Conservation (phyloP, 2,113 vertebrate species). For the Paradoxurus hermaphroditus region DNA sequence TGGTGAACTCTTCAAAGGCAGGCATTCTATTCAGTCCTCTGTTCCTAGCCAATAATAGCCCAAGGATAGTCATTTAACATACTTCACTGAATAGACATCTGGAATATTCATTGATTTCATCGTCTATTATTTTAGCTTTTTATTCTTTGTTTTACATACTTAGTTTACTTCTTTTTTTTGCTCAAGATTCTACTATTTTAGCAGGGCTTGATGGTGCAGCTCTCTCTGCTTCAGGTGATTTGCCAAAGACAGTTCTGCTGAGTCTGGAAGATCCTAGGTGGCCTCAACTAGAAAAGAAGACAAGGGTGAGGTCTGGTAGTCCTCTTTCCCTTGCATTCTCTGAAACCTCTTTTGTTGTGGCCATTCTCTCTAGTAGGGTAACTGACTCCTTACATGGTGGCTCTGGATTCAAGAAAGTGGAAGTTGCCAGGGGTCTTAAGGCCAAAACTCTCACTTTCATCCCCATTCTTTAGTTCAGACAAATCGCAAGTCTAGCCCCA, state of each 20-base stretch:
- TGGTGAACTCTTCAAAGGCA: background rate
- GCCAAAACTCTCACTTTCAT: background rate
- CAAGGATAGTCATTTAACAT: background rate
- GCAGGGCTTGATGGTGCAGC: background rate
- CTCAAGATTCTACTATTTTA: background rate
- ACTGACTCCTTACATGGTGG: background rate
- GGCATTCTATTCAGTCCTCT: background rate
- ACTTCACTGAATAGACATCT: background rate
- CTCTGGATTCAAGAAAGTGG: background rate
- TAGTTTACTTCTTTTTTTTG: background rate
- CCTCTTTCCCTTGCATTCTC: background rate
- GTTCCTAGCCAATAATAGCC: background rate
- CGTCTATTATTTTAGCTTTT: background rate
- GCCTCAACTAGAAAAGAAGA: background rate
- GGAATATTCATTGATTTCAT: background rate
- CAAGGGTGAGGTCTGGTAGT: background rate
- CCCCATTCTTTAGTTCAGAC: background rate
- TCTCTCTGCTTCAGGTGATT: background rate
- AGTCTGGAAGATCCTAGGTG: background rate
- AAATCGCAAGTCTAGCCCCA: background rate
- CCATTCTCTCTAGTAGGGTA: background rate
- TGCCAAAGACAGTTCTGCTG: background rate
- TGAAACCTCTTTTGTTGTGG: background rate
- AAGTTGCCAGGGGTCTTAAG: background rate
- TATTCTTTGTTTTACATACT: background rate